phyloP scores from a whole-genome alignment of 2,888 invertebrate genomes.

The Ormyrus rosae region DNA sequence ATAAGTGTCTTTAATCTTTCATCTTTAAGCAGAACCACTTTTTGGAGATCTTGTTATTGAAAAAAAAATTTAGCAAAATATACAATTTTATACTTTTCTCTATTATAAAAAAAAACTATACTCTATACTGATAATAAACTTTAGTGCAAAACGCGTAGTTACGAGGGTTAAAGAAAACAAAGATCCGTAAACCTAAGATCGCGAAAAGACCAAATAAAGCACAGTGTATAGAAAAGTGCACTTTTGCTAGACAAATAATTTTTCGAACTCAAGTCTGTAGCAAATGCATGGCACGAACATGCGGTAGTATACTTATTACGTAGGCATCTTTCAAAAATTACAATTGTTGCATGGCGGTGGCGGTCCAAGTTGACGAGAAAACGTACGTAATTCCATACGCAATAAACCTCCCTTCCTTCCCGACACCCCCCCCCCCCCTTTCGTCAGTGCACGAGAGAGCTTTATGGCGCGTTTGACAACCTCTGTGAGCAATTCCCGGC shows the following conservation, averaged over 20 bases:
- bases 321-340: slow-evolving; percentile 22
- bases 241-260: slow-evolving; percentile 29
- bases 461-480: no score
- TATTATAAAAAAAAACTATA: not conserved
- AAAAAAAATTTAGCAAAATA: not conserved
- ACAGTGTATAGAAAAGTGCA: slow-evolving; percentile 27
- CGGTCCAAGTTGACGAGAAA: slow-evolving; percentile 22
- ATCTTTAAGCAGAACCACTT: no score
- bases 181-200: not conserved
- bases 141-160: no score
- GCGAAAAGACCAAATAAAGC: slow-evolving; percentile 20
- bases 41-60: no score
- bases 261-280: slow-evolving; percentile 5
- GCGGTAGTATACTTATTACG: slow-evolving; percentile 1
- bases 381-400: no score
- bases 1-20: no score
- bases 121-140: no score
- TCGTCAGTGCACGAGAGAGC: slow-evolving; percentile 4
- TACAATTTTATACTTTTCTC: slow-evolving; percentile 28
- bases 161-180: not conserved
- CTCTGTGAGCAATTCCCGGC: no score
- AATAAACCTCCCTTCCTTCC: no score
- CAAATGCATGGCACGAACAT: slow-evolving; percentile 25
- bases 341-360: slow-evolving; percentile 47
- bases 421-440: no score